Conservation (phyloP, 2,113 vertebrate species). For the Notarius lentiginosus region DNA sequence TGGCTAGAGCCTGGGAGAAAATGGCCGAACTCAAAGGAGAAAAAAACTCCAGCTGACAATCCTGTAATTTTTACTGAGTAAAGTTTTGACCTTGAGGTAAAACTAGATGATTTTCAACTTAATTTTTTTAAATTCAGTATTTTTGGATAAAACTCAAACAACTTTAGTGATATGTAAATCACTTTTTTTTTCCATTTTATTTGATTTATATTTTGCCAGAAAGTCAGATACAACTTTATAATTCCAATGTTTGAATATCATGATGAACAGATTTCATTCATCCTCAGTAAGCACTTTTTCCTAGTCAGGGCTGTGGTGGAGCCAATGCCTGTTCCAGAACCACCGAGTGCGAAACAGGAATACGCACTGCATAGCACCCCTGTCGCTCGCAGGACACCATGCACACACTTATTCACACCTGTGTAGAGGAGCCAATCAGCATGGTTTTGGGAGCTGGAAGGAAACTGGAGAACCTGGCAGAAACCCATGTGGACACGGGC, state of each 20-base stretch:
- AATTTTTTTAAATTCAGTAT: not conserved
- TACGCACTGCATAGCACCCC: not conserved
- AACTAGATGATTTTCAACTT: not conserved
- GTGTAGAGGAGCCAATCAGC: not conserved
- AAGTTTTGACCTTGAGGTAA: not conserved
- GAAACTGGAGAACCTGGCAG: not conserved
- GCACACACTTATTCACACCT: not conserved
- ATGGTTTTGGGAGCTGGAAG: not conserved
- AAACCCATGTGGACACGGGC: not conserved
- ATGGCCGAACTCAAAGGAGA: not conserved
- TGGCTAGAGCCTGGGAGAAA: not conserved
- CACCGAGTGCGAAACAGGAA: not conserved
- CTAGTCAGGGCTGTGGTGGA: not conserved
- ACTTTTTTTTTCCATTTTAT: not conserved
- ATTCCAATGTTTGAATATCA: not conserved
- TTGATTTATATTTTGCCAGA: not conserved
- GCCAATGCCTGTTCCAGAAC: not conserved
- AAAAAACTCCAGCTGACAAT: not conserved
- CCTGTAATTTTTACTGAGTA: not conserved
- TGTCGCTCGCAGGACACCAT: not conserved
- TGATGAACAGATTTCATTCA: not conserved
- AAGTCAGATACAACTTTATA: not conserved
- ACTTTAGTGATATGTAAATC: not conserved
- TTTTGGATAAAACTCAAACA: not conserved
- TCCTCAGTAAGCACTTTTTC: not conserved